Evolutionary conservation across 1,140 invertebrate genomes (phyloP), one percentile per base, ranked within the genome.

Genomic region (Ganaspis sp.): DNA sequence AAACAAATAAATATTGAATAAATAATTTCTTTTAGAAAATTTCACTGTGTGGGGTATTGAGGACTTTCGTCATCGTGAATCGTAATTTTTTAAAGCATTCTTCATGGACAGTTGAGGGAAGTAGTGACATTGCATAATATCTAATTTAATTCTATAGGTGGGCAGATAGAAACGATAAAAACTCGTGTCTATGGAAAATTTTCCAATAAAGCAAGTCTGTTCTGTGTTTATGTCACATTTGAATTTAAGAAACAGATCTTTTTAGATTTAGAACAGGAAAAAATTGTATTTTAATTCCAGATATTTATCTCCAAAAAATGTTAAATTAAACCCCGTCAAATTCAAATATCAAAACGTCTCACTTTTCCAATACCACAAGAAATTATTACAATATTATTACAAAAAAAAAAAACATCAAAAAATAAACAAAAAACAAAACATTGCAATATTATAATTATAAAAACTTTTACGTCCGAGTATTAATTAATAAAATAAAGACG

Each of bases 21-120:
- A 34, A 34, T 34, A 6, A 3, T 34, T 34, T 6, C 6, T 2
- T 34, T 34, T 34, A 34, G 29, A 34, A 34, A 34, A 34, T 34
- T 34, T 34, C 29, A 3, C 29, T 49, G 45, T 15, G 45, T 49
- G 45, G 45, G 45, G 45, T 49, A n/a, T 49, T 49, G 15, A 64
- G 12, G 26, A 64, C 15, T 64, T 64, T 64, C 58, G 58, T 64
- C 58, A 64, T 29, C 23, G 23, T 64, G 58, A 64, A 34, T 64
- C 58, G 29, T 64, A 64, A 64, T 64, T 64, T 64, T 58, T 64
- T 12, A 64, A 64, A 64, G 12, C 45, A 49, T 29, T 12, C 29
- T 64, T 64, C 58, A 64, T 64, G 58, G 58, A 34, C 58, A 64
- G 58, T 49, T 49, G 45, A 49, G 45, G 45, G 45, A 49, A 64